Conservation (phyloP, 2,888 invertebrate genomes). For the Chalcis sispes region DNA sequence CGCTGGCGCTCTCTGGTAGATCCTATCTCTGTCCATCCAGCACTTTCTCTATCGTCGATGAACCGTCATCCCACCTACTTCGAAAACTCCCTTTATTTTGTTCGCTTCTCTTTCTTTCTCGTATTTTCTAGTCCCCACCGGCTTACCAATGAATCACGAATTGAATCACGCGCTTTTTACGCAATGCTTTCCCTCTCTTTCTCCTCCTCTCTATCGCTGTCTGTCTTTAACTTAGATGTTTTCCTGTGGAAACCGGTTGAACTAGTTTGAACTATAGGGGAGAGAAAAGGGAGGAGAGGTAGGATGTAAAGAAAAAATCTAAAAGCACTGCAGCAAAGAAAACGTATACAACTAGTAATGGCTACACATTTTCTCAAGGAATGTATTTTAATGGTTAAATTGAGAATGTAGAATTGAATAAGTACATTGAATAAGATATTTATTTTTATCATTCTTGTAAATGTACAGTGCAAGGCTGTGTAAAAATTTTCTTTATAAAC, state of each 20-base stretch:
- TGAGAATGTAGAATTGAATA: too few species aligned
- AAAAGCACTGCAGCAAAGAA: neutral
- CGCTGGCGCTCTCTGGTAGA: constrained; percentile 49
- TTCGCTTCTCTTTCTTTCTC: constrained; percentile 30
- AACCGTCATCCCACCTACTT: neutral
- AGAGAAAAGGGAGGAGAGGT: constrained; percentile 14
- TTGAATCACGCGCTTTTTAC: constrained; percentile 56
- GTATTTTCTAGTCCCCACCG: constrained; percentile 6
- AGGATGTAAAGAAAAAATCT: neutral
- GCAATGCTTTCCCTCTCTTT: constrained; percentile 28
- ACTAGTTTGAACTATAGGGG: constrained; percentile 63
- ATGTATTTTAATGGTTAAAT: too few species aligned
- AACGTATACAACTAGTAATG: too few species aligned
- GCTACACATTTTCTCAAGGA: too few species aligned
- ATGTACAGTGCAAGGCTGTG: too few species aligned
- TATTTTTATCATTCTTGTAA: too few species aligned
- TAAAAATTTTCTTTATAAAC: too few species aligned
- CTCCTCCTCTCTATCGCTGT: constrained; percentile 40
- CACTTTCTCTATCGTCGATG: constrained; percentile 39
- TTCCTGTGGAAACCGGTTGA: constrained; percentile 64
- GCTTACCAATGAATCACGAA: constrained; percentile 34
- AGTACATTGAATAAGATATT: too few species aligned
- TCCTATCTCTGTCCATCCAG: constrained; percentile 60
- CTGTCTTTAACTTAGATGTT: constrained; percentile 51
- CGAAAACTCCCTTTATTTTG: constrained; percentile 23